Percentiles rank a stretch among this genome's conserved stretches.
Evolutionary conservation across 2,888 invertebrate genomes (phyloP).

Genomic region (Papilio protenor): DNA sequence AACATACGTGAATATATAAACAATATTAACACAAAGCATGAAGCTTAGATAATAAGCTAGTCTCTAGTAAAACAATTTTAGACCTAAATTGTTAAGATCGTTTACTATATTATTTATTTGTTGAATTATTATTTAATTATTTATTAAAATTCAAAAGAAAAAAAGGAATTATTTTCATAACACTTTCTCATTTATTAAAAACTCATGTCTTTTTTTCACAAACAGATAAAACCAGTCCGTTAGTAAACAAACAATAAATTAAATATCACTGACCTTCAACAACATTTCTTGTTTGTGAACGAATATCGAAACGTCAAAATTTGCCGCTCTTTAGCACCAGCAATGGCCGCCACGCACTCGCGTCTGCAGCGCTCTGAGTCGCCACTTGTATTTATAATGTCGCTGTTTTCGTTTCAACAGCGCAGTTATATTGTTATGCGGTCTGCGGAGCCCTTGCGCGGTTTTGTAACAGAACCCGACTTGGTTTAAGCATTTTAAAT

Average conservation of each 20-base stretch:
- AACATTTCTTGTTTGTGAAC: constrained; percentile 67
- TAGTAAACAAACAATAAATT: constrained; percentile 46
- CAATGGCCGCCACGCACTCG: constrained; percentile 66
- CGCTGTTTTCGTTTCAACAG: constrained; percentile 72
- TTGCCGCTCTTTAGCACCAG: constrained; percentile 70
- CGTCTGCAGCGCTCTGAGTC: constrained; percentile 59
- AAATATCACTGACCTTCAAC: constrained; percentile 74
- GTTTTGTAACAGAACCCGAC: constrained; percentile 75
- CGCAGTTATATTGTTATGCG: constrained; percentile 75
- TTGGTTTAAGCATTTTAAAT: constrained; percentile 48
- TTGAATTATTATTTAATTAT: neutral
- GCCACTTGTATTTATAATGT: constrained; percentile 81
- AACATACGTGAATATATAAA: neutral
- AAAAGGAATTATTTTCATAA: neutral
- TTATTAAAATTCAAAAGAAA: neutral
- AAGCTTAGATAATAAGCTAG: neutral
- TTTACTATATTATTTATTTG: neutral
- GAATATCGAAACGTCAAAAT: constrained; percentile 65
- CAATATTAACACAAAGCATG: neutral
- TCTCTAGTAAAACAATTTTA: neutral
- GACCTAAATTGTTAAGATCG: too few species aligned
- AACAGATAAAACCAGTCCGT: constrained; percentile 8
- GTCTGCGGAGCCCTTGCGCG: constrained; percentile 66
- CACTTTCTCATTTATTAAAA: neutral
- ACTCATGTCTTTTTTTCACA: constrained; percentile 1